Conservation (phyloP, 2,888 invertebrate genomes). For the Caenorhabditis macrosperma region DNA sequence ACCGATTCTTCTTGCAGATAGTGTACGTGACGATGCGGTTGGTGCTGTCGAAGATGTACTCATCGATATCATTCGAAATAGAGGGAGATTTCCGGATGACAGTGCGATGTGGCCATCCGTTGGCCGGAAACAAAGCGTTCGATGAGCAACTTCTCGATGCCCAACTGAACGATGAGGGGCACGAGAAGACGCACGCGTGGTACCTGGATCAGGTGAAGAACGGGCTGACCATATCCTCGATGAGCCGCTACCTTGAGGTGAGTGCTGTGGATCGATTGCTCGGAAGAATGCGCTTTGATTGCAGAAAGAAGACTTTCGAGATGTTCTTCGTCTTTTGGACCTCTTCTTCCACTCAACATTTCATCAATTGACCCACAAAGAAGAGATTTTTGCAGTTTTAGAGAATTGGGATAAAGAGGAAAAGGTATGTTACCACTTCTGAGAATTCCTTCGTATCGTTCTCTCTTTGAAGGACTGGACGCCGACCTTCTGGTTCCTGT, state of each 20-base stretch:
- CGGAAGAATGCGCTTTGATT: not conserved
- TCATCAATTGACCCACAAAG: constrained; percentile 59
- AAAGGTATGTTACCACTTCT: constrained; percentile 2
- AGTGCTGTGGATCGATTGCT: not conserved
- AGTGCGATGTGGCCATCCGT: constrained; percentile 27
- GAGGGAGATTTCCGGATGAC: constrained; percentile 32
- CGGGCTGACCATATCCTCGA: constrained; percentile 48
- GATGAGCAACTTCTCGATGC: constrained; percentile 45
- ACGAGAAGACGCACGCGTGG: constrained; percentile 38
- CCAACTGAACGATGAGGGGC: constrained; percentile 45
- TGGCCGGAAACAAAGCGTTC: constrained; percentile 19
- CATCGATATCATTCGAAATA: constrained; percentile 48
- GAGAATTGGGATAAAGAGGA: constrained; percentile 30
- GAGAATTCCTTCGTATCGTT: not conserved
- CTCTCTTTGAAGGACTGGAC: constrained; percentile 35
- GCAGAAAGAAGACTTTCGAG: constrained; percentile 56
- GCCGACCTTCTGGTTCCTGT: constrained; percentile 50
- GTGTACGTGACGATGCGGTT: constrained; percentile 50
- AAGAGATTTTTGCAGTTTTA: constrained; percentile 45
- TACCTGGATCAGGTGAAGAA: constrained; percentile 43
- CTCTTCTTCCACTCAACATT: constrained; percentile 59
- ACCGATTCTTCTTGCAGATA: constrained; percentile 42
- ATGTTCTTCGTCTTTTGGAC: constrained; percentile 53
- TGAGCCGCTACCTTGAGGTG: constrained; percentile 42
- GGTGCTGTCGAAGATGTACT: constrained; percentile 42